phyloP scores from a whole-genome alignment of 2,797 vertebrate species.

The Channallabes apus region DNA sequence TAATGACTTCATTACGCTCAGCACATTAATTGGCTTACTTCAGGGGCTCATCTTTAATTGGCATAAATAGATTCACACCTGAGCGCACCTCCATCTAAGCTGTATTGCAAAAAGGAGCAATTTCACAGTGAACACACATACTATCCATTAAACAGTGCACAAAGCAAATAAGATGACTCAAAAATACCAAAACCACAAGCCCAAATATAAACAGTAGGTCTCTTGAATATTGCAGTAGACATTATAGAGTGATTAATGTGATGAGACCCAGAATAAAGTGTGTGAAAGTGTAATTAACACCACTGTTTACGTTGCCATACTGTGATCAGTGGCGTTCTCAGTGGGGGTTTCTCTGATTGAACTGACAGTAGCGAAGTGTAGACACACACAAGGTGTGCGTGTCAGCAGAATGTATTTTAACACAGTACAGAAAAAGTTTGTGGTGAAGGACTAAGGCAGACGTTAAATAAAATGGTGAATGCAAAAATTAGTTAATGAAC shows the following conservation, averaged over 20 bases:
- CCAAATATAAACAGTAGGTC: slow-evolving; percentile 15
- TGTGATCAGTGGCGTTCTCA: slow-evolving; percentile 59
- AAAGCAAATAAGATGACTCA: background rate
- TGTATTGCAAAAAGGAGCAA: slow-evolving; percentile 68
- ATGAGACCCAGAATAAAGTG: slow-evolving; percentile 73
- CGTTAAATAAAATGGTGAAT: background rate
- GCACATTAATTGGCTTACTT: slow-evolving; percentile 95
- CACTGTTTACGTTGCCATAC: slow-evolving; percentile 73
- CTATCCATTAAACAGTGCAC: background rate
- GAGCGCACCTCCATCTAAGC: slow-evolving; percentile 78
- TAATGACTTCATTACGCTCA: slow-evolving; percentile 95
- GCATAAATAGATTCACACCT: slow-evolving; percentile 98
- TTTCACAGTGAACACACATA: slow-evolving; percentile 18
- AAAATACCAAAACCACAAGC: background rate
- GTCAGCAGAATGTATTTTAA: background rate
- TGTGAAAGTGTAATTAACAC: slow-evolving; percentile 77
- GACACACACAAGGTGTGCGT: slow-evolving; percentile 25
- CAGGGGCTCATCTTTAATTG: slow-evolving; percentile 91
- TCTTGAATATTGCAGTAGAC: background rate
- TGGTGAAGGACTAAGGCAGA: background rate
- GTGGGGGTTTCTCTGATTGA: slow-evolving; percentile 65
- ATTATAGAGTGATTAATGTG: slow-evolving; percentile 72
- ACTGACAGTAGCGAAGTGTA: slow-evolving; percentile 40
- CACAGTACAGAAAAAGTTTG: background rate
- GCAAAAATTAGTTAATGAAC: background rate